Conservation (phyloP, 1,140 invertebrate species). For the Ganaspis sp. region DNA sequence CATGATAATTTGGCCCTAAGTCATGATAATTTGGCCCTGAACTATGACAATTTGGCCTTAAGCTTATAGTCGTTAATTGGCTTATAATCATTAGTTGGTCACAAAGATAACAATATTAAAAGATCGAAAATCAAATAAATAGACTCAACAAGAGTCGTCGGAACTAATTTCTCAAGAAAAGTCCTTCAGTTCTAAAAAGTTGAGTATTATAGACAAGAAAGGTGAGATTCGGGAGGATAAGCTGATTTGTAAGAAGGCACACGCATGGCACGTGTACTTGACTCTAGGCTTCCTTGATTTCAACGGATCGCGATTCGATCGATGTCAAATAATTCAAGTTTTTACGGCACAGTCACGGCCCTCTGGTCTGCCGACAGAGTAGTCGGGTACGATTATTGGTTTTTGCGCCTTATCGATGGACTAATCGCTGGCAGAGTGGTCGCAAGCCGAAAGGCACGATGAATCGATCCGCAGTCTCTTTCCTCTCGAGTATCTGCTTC, state of each 20-base stretch:
- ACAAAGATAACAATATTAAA: no score
- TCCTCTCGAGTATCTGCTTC: slow-evolving; percentile 2
- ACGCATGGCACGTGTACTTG: slow-evolving; percentile 28
- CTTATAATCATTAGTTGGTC: no score
- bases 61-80: no score
- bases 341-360: slow-evolving; percentile 38
- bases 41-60: no score
- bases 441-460: background rate
- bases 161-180: background rate
- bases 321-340: slow-evolving; percentile 43
- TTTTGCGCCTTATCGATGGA: slow-evolving; percentile 34
- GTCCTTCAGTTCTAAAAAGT: background rate
- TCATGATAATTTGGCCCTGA: no score
- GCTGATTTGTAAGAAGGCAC: slow-evolving; percentile 1
- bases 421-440: slow-evolving; percentile 24
- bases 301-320: slow-evolving; percentile 38
- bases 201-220: background rate
- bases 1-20: no score
- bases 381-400: slow-evolving; percentile 35
- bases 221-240: background rate
- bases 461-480: slow-evolving; percentile 18
- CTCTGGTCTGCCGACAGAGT: slow-evolving; percentile 19
- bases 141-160: background rate
- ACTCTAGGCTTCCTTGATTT: slow-evolving; percentile 16
- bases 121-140: no score